Base-by-base conservation (phyloP, 2,797 vertebrate species). In the Characodon lateralis region DNA sequence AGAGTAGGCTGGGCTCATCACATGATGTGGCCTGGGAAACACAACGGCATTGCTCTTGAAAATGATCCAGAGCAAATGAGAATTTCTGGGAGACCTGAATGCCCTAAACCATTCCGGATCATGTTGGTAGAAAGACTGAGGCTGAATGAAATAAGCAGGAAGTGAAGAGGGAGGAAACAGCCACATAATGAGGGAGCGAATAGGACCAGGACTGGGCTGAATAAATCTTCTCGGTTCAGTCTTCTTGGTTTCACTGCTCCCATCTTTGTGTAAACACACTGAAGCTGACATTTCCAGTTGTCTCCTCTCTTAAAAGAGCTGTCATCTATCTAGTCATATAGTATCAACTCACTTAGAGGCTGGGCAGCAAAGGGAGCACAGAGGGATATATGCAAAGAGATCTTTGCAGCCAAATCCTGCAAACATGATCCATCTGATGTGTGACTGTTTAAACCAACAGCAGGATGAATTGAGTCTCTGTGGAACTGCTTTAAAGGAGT, bases 61-160 rank as follows among this genome's bases (percentile, higher is more conserved):
- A 93, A 93, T 89, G 92, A 94, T 91, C 89, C 89, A 85, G 77
- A 89, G 89, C 89, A 91, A 92, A 91, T 91, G 85, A 93, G 88
- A 92, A 91, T 91, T 93, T 91, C 89, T 88, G 77, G 74, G 91
- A 89, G 85, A 90, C 86, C 76, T 39, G 87, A 89, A 83, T 71
- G 78, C 79, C 88, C 81, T 80, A 2, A 88, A 92, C 87, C 88
- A 86, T 86, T 59, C 80, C 84, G 85, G 88, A 92, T 86, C 91
- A 94, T 3, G 72, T 66, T 73, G 59, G 2, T 43, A 73, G 72
- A 16, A 81, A 65, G 68, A 3, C 24, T 6, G 9, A 58, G 61
- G 31, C 26, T 43, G 46, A 55, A 24, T 59, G 26, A 18, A 61
- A 53, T 41, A 73, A 50, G 53, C n/a, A 78, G 70, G 1, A n/a